Evolutionary conservation across 2,797 vertebrate genomes (phyloP).

Genomic region (Peromyscus eremicus): DNA sequence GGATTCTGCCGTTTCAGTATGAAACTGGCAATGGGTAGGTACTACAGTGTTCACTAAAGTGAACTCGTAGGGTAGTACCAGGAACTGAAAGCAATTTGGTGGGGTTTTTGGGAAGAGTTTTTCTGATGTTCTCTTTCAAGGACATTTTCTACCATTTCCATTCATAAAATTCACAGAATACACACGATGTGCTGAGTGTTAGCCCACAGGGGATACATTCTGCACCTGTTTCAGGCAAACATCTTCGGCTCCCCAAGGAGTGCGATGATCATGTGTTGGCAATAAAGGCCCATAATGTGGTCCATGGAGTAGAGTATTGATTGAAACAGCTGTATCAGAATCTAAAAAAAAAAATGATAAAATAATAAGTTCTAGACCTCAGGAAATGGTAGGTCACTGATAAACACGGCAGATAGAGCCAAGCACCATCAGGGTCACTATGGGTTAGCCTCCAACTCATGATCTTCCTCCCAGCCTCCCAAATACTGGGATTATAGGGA

Average conservation of each 20-base stretch:
- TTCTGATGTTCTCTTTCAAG: not conserved
- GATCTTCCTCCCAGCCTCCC: not conserved
- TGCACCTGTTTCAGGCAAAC: not conserved
- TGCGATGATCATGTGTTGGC: not conserved
- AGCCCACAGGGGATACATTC: not conserved
- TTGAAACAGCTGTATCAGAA: not conserved
- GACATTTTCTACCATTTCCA: not conserved
- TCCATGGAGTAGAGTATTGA: not conserved
- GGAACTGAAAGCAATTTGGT: constrained; percentile 53
- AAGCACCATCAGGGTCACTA: not conserved
- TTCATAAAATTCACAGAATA: constrained; percentile 28
- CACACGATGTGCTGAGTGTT: not conserved
- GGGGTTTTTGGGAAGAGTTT: not conserved
- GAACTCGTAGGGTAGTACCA: not conserved
- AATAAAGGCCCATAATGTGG: not conserved
- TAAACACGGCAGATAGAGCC: not conserved
- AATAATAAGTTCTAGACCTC: not conserved
- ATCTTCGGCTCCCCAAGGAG: constrained; percentile 13
- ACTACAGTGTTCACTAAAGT: not conserved
- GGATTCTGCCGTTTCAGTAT: constrained; percentile 25
- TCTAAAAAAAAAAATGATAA: constrained; percentile 12
- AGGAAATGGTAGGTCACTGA: not conserved
- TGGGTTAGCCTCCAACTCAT: not conserved
- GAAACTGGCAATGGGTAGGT: not conserved
- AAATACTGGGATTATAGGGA: not conserved